Conservation (phyloP, 2,113 vertebrate species). For the Agelaius tricolor region DNA sequence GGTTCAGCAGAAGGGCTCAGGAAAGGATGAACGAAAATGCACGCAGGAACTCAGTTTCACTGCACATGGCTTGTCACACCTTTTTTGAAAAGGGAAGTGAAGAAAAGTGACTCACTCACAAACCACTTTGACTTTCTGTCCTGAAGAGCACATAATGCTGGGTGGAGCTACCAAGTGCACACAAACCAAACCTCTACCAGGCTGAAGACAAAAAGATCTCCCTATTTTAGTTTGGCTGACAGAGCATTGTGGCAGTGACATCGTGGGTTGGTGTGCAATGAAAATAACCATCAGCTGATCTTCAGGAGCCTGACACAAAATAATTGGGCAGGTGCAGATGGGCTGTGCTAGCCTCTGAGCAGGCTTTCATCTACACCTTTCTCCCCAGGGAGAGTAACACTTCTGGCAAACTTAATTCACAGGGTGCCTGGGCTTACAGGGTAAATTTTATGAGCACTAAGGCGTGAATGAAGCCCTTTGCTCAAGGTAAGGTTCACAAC, state of each 20-base stretch:
- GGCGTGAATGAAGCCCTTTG: background rate
- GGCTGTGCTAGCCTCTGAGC: background rate
- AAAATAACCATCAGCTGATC: background rate
- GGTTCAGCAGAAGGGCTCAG: background rate
- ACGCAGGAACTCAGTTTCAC: background rate
- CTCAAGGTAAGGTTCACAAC: background rate
- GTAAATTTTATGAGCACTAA: background rate
- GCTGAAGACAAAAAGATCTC: background rate
- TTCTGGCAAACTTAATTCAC: background rate
- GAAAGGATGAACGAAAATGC: background rate
- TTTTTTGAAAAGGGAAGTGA: conserved; percentile 4
- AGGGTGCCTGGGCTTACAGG: background rate
- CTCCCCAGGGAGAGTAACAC: background rate
- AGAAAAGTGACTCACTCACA: background rate
- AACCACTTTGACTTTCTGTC: conserved; percentile 12
- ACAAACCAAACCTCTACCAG: background rate
- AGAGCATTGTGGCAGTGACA: accelerated
- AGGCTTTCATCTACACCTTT: background rate
- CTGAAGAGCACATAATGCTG: background rate
- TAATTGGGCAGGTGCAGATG: background rate
- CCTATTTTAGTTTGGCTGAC: background rate
- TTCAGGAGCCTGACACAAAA: background rate
- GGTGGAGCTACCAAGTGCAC: background rate
- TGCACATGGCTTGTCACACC: background rate
- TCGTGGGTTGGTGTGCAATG: accelerated